Conservation (phyloP, 2,888 invertebrate genomes). For the Colostygia pectinataria region DNA sequence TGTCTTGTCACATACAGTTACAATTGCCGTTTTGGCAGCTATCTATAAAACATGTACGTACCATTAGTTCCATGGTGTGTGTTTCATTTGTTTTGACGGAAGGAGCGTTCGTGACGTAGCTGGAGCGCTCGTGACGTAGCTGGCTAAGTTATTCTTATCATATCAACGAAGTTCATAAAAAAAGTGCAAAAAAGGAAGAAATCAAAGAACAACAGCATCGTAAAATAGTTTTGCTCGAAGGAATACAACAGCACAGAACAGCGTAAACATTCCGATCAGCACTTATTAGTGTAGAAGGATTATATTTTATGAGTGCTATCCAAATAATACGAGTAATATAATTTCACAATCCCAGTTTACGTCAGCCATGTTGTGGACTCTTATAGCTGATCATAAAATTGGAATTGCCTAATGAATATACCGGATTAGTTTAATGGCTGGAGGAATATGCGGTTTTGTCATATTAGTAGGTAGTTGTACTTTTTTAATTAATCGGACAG, state of each 20-base stretch:
- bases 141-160: no score
- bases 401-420: conserved; percentile 61
- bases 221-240: neutral
- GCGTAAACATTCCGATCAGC: conserved; percentile 11
- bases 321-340: conserved; percentile 51
- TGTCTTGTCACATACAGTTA: conserved; percentile 18
- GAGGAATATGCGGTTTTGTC: conserved; percentile 42
- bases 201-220: no score
- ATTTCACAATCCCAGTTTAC: conserved; percentile 52
- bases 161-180: no score
- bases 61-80: neutral
- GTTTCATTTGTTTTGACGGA: neutral
- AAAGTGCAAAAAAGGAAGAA: no score
- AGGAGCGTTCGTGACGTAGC: no score
- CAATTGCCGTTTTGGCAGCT: conserved; percentile 12
- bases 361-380: conserved; percentile 39
- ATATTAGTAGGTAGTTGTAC: conserved; percentile 36
- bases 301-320: conserved; percentile 52
- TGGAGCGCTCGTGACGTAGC: no score
- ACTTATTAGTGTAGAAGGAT: conserved; percentile 35
- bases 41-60: conserved; percentile 3
- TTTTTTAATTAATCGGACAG: conserved; percentile 11
- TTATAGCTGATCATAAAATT: conserved; percentile 51
- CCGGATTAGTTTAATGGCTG: conserved; percentile 56
- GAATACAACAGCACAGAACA: conserved; percentile 10